phyloP scores from a whole-genome alignment of 2,113 vertebrate species.

The Cephalopterus ornatus region DNA sequence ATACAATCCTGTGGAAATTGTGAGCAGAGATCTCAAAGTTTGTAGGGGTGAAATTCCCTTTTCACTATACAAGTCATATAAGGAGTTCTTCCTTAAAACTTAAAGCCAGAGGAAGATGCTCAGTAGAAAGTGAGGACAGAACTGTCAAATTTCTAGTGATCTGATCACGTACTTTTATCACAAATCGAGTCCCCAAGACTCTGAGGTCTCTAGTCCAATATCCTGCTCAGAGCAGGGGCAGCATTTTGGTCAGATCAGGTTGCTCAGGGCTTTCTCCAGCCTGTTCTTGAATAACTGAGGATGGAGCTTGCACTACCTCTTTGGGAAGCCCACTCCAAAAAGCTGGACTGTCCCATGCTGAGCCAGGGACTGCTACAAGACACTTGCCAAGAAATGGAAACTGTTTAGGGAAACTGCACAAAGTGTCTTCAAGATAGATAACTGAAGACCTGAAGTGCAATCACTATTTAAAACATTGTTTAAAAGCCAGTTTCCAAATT shows the following conservation, averaged over 20 bases:
- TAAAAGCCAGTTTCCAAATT: not conserved
- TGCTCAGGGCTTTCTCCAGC: not conserved
- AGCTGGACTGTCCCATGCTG: not conserved
- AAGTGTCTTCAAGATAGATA: not conserved
- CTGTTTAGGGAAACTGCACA: not conserved
- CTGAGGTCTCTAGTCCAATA: not conserved
- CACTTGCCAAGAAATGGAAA: not conserved
- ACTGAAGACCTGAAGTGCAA: not conserved
- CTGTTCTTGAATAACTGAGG: not conserved
- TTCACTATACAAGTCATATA: not conserved
- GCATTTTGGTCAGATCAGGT: not conserved
- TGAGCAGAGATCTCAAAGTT: not conserved
- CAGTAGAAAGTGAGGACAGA: not conserved
- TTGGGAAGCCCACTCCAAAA: not conserved
- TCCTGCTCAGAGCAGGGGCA: not conserved
- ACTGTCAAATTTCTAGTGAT: not conserved
- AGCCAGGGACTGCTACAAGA: not conserved
- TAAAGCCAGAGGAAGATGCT: not conserved
- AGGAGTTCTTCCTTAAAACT: not conserved
- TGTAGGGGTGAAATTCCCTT: not conserved
- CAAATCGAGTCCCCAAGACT: not conserved
- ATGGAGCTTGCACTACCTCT: not conserved
- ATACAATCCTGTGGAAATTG: not conserved
- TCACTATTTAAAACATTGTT: not conserved
- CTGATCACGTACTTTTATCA: not conserved